Evolutionary conservation across 2,797 vertebrate species (phyloP), one percentile per base, ranked within the genome.

Genomic region (Silurus lanzhouensis): DNA sequence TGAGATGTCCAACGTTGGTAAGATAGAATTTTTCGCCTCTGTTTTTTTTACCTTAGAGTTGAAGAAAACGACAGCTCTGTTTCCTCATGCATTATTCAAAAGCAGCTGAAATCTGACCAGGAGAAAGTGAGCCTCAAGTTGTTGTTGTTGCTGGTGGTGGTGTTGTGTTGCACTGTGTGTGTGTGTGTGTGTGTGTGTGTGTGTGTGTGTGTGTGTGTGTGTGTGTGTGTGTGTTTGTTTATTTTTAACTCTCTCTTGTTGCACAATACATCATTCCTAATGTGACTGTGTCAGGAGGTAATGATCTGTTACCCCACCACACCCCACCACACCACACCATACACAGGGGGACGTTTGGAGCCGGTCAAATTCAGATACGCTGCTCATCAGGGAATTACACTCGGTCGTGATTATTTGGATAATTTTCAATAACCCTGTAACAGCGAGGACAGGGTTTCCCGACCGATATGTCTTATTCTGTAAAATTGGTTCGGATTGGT

Each of bases 1-100:
- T 0, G 98, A 99, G 95, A 97, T 98, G 96, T 99, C 98, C 89
- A 99, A 98, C 71, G 98, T 99, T 66, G 98, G 98, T 99, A 89
- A 91, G 98, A 97, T 90, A 13, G 8, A 25, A 31, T 67, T 66
- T 19, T n/a, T 48, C 12, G 20, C 22, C 60, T 80, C 14, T 38
- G 7, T 80, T 80, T 64, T 61, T 46, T 63, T 58, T 22, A 25
- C n/a, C n/a, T 10, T 2, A 6, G 57, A 22, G 12, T 22, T 14
- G 19, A 44, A 44, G 22, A 14, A 70, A 57, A 52, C 77, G 52
- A 83, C 83, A 86, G 84, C 85, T 84, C 84, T 71, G 60, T 79
- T 84, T 84, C 67, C 77, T 84, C 85, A 89, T 89, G 88, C 82
- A 91, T 91, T 90, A 90, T 91, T 90, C 83, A 90, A 84, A 81